Percentiles rank a stretch among this genome's conserved stretches.
Evolutionary conservation across 2,797 vertebrate species (phyloP).

Genomic region (Antennarius maculatus): DNA sequence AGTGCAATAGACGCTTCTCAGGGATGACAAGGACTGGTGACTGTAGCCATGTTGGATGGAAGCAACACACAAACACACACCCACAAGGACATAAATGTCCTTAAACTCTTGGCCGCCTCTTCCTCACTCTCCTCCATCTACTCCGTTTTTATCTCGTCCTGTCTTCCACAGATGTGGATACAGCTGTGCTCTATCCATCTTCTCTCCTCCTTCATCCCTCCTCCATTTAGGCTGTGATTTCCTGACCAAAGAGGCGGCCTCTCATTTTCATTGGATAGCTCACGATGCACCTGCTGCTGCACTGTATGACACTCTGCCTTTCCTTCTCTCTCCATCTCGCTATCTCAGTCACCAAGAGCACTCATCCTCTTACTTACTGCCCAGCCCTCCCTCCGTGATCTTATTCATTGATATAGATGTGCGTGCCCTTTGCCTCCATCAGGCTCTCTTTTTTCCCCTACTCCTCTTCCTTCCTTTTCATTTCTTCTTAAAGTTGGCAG

Average conservation of each 20-base stretch:
- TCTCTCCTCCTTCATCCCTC: slow-evolving; percentile 40
- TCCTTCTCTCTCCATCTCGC: slow-evolving; percentile 18
- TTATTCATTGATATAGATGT: slow-evolving; percentile 69
- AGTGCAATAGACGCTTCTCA: slow-evolving; percentile 30
- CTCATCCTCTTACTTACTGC: slow-evolving; percentile 55
- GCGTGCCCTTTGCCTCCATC: slow-evolving; percentile 57
- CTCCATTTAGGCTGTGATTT: slow-evolving; percentile 41
- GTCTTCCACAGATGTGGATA: slow-evolving; percentile 60
- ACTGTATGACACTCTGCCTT: slow-evolving; percentile 22
- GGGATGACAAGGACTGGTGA: slow-evolving; percentile 39
- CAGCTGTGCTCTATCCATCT: slow-evolving; percentile 66
- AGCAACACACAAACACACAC: slow-evolving; percentile 25
- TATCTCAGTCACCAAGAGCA: slow-evolving; percentile 26
- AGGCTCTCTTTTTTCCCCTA: slow-evolving; percentile 33
- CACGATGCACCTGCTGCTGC: slow-evolving; percentile 43
- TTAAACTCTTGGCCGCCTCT: slow-evolving; percentile 45
- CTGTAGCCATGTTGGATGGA: slow-evolving; percentile 33
- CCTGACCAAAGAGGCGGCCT: slow-evolving; percentile 46
- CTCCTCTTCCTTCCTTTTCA: slow-evolving; percentile 33
- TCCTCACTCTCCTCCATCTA: slow-evolving; percentile 31
- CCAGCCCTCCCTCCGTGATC: slow-evolving; percentile 44
- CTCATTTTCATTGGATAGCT: slow-evolving; percentile 46
- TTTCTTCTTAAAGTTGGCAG: slow-evolving; percentile 28
- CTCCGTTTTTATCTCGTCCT: slow-evolving; percentile 49
- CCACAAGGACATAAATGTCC: slow-evolving; percentile 14